Evolutionary conservation across 2,888 invertebrate species (phyloP).

Genomic region (Phyto melanocephala): DNA sequence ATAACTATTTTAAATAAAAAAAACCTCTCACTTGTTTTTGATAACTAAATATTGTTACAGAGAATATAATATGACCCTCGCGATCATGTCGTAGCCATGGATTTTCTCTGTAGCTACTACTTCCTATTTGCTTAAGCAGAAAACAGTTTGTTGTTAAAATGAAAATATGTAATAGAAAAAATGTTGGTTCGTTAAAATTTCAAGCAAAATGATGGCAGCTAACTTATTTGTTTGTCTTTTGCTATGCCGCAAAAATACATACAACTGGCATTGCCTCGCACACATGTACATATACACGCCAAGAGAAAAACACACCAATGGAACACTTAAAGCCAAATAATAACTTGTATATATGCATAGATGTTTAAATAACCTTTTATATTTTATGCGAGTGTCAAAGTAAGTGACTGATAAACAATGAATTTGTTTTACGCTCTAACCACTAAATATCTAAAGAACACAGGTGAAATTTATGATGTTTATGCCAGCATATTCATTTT

Average conservation of each 20-base stretch:
- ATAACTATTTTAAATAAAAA: too few species aligned
- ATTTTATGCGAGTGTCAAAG: too few species aligned
- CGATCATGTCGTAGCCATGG: too few species aligned
- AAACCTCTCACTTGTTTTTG: too few species aligned
- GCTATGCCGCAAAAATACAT: background rate
- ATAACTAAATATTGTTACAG: too few species aligned
- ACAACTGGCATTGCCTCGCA: background rate
- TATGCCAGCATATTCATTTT: conserved; percentile 9
- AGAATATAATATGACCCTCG: too few species aligned
- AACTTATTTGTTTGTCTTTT: conserved; percentile 29
- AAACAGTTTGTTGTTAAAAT: background rate
- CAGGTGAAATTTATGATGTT: conserved; percentile 28
- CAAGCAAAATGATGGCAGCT: conserved; percentile 31
- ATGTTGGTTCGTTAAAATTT: conserved; percentile 43
- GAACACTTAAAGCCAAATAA: background rate
- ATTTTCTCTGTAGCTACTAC: too few species aligned
- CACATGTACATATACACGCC: background rate
- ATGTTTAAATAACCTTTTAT: too few species aligned
- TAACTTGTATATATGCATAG: background rate
- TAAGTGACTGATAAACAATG: background rate
- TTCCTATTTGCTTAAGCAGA: background rate
- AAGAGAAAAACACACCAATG: background rate
- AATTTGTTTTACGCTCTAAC: background rate
- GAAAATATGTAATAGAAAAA: background rate
- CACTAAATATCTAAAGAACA: conserved; percentile 26